These are phyloP conservation scores for Neoniphon sammara DNA, from an alignment of 2,797 vertebrate species.

Conservation along the genomic window DNA sequence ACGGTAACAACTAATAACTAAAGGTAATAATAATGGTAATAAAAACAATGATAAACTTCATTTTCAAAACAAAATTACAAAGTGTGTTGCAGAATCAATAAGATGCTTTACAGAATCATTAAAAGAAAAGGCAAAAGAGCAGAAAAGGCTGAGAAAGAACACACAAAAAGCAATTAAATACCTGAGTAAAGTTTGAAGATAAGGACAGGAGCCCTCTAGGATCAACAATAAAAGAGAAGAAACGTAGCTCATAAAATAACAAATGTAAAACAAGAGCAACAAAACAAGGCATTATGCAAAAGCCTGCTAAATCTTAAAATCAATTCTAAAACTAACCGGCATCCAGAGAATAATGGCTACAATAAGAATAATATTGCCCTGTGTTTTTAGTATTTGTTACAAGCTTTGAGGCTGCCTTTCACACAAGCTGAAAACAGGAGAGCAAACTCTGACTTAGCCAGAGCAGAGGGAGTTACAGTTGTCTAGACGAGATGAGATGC, in stretches of 20 bases:
- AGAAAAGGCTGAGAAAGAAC: too few species aligned
- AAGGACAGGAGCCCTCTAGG: constrained; percentile 6
- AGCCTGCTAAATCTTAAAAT: constrained; percentile 2
- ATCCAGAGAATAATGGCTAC: constrained; percentile 14
- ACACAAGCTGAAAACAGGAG: not conserved
- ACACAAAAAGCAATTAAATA: constrained; percentile 18
- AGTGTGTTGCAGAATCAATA: constrained; percentile 10
- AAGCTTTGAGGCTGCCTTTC: not conserved
- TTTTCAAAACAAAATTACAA: not conserved
- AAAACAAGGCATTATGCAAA: constrained; percentile 6
- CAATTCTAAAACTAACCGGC: not conserved
- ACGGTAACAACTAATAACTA: too few species aligned
- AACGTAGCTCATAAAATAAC: not conserved
- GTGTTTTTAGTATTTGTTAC: constrained; percentile 33
- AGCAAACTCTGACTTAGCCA: constrained; percentile 17
- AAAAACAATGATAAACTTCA: too few species aligned
- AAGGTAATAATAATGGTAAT: too few species aligned
- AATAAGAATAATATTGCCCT: constrained; percentile 23
- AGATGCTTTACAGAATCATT: constrained; percentile 9
- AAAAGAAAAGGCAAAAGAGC: too few species aligned
- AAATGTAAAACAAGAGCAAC: constrained; percentile 24
- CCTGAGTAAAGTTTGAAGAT: constrained; percentile 19
- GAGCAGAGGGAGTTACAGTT: constrained; percentile 23
- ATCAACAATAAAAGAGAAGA: too few species aligned
- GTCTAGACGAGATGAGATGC: constrained; percentile 52